Conservation (phyloP, 92 coral and sea anemone genomes). For the Scolanthus callimorphus region DNA sequence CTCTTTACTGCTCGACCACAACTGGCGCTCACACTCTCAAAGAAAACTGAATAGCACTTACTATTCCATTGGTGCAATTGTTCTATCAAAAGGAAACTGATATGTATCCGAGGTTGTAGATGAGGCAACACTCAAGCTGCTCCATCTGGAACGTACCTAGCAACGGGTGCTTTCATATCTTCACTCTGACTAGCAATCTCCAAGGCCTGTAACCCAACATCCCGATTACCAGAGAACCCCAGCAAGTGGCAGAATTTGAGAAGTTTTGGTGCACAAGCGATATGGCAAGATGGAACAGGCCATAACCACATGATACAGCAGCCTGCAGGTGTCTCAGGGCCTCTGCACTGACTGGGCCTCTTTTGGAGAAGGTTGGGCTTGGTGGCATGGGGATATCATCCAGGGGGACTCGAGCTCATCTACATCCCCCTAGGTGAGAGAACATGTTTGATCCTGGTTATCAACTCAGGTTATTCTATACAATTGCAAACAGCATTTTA, state of each 20-base stretch:
- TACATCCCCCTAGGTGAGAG: no score
- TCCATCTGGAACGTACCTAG: conserved; percentile 67
- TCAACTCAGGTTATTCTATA: no score
- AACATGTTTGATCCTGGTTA: no score
- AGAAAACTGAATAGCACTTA: no score
- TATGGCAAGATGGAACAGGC: conserved; percentile 88
- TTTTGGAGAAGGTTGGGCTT: conserved; percentile 18
- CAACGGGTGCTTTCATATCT: conserved; percentile 97
- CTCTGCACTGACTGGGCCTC: conserved; percentile 30
- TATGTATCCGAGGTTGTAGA: no score
- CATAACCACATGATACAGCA: conserved; percentile 96
- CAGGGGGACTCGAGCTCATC: conserved; percentile 54
- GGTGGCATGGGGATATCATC: conserved; percentile 40
- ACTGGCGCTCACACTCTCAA: no score
- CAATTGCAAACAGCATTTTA: no score
- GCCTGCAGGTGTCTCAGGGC: conserved; percentile 83
- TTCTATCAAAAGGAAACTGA: no score
- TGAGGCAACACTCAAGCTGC: no score
- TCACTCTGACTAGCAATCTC: conserved; percentile 94
- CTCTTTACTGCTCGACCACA: no score
- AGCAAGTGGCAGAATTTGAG: conserved; percentile 81
- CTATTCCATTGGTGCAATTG: no score
- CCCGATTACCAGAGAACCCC: conserved; percentile 91
- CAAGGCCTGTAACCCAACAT: conserved; percentile 83
- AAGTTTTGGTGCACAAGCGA: conserved; percentile 91